phyloP scores from a whole-genome alignment of 2,113 vertebrate genomes.

The Phalacrocorax carbo region DNA sequence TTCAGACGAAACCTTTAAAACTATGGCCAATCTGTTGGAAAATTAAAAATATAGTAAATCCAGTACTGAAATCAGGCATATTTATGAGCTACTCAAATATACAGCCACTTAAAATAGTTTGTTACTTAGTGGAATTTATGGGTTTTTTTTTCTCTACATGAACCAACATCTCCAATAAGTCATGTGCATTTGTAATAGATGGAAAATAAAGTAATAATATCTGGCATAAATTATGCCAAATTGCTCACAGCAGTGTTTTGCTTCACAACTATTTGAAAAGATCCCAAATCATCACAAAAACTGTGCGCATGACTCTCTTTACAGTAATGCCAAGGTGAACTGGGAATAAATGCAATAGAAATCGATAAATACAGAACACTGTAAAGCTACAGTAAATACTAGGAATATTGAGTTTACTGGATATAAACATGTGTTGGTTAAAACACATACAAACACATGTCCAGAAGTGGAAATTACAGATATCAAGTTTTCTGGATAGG shows the following conservation, averaged over 20 bases:
- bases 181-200: not conserved
- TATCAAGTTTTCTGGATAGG: not conserved
- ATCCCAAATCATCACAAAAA: not conserved
- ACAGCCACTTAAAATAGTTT: slow-evolving; percentile 16
- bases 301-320: not conserved
- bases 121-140: slow-evolving; percentile 1
- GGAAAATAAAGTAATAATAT: not conserved
- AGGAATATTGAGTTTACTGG: rapidly evolving
- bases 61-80: not conserved
- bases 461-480: not conserved
- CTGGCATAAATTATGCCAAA: not conserved
- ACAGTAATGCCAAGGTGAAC: not conserved
- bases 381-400: not conserved
- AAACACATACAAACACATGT: not conserved
- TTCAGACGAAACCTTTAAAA: slow-evolving; percentile 12
- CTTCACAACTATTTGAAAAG: not conserved
- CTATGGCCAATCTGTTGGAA: not conserved
- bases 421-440: not conserved
- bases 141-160: not conserved
- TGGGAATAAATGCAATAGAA: not conserved
- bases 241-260: not conserved
- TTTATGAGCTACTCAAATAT: slow-evolving; percentile 32
- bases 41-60: slow-evolving; percentile 43
- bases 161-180: not conserved
- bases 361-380: not conserved